Evolutionary conservation across 2,888 invertebrate genomes (phyloP).

Genomic region (Pyrrhosoma nymphula): DNA sequence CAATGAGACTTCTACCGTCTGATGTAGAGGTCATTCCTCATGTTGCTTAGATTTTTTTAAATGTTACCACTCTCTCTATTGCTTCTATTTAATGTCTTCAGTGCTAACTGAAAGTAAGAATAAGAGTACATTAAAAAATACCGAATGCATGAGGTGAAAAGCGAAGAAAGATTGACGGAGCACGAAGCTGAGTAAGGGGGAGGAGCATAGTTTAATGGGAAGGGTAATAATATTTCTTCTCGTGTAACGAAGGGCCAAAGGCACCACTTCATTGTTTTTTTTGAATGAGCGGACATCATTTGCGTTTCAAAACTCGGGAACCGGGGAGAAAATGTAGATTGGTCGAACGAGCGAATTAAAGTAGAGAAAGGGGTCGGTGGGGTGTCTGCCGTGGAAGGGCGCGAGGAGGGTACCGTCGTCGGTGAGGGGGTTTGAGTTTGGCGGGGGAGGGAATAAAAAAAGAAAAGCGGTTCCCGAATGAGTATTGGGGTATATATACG

Average conservation of each 20-base stretch:
- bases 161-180: background rate
- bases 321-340: conserved; percentile 58
- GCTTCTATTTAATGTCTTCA: too few relatives aligned
- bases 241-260: background rate
- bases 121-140: too few relatives aligned
- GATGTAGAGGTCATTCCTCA: too few relatives aligned
- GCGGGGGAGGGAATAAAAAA: background rate
- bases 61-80: too few relatives aligned
- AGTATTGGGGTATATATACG: conserved; percentile 31
- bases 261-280: conserved; percentile 34
- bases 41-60: too few relatives aligned
- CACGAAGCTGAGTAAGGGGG: background rate
- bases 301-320: conserved; percentile 58
- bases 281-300: conserved; percentile 56
- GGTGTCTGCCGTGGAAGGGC: background rate
- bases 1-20: too few relatives aligned
- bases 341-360: conserved; percentile 47
- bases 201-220: background rate
- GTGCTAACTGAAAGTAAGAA: too few relatives aligned
- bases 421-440: background rate
- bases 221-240: background rate
- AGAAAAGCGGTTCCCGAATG: conserved; percentile 8
- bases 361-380: background rate
- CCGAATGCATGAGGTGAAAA: background rate
- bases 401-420: background rate